Evolutionary conservation across 2,888 invertebrate genomes (phyloP).

Genomic region (Macrophya alboannulata): DNA sequence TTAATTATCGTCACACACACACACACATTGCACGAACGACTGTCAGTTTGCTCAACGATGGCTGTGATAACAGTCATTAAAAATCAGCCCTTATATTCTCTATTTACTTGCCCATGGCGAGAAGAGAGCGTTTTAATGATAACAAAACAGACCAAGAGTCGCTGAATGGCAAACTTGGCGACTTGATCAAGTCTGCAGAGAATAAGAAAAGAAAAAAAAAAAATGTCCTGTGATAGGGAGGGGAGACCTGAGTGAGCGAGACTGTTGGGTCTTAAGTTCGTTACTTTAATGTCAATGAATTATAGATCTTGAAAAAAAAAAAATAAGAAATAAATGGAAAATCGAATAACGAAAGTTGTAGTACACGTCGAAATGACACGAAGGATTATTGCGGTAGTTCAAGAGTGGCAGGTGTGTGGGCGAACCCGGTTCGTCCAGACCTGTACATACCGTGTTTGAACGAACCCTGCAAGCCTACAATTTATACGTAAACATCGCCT

Average conservation of each 20-base stretch:
- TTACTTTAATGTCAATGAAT: neutral
- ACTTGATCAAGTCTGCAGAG: neutral
- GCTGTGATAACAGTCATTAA: neutral
- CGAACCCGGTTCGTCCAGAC: neutral
- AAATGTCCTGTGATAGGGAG: neutral
- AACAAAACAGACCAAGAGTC: constrained; percentile 7
- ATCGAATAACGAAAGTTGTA: neutral
- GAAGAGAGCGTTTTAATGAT: neutral
- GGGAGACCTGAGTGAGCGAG: neutral
- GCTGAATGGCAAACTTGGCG: neutral
- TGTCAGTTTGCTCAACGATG: neutral
- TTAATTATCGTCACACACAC: neutral
- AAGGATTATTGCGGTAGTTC: constrained; percentile 24
- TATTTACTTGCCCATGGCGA: neutral
- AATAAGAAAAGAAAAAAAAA: neutral
- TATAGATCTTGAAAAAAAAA: neutral
- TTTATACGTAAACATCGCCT: constrained; percentile 50
- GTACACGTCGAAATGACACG: neutral
- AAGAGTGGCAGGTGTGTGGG: constrained; percentile 50
- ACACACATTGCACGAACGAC: neutral
- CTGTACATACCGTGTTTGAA: constrained; percentile 29
- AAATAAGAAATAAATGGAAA: neutral
- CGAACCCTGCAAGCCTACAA: constrained; percentile 44
- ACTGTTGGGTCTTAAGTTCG: neutral
- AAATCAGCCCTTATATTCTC: neutral